phyloP scores from a whole-genome alignment of 2,888 invertebrate species.

The Apocheima hispidaria region DNA sequence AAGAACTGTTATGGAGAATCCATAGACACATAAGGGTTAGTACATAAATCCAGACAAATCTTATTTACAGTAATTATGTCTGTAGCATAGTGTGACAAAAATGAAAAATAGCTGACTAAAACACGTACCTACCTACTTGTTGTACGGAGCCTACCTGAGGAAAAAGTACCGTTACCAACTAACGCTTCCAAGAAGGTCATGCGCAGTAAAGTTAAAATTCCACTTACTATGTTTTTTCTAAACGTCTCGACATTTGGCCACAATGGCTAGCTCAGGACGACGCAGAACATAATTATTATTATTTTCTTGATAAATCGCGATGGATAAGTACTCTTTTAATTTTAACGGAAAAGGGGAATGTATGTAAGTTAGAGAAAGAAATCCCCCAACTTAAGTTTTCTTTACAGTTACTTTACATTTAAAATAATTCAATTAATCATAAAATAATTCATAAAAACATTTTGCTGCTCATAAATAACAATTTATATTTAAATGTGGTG shows the following conservation, averaged over 20 bases:
- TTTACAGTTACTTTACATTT: too few relatives aligned
- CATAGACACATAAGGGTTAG: too few relatives aligned
- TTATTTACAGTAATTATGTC: conserved; percentile 13
- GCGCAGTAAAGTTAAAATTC: conserved; percentile 76
- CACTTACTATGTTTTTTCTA: conserved; percentile 54
- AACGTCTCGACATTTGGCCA: conserved; percentile 40
- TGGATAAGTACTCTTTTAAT: not conserved
- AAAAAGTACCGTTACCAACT: conserved; percentile 77
- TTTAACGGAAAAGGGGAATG: too few relatives aligned
- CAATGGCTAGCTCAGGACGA: conserved; percentile 45
- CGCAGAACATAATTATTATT: conserved; percentile 48
- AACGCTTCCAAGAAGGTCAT: conserved; percentile 83
- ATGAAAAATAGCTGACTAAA: conserved; percentile 40
- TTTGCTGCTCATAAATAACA: conserved; percentile 8
- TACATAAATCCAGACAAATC: not conserved
- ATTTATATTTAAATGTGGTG: conserved; percentile 39
- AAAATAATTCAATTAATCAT: too few relatives aligned
- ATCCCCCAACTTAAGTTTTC: not conserved
- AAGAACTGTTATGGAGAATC: not conserved
- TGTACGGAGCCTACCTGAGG: conserved; percentile 66
- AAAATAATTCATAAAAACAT: too few relatives aligned
- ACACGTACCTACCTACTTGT: conserved; percentile 14
- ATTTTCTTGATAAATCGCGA: conserved; percentile 31
- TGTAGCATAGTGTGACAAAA: conserved; percentile 31
- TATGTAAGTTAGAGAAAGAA: not conserved